phyloP scores from a whole-genome alignment of 1,140 invertebrate species.

The Musca vetustissima region DNA sequence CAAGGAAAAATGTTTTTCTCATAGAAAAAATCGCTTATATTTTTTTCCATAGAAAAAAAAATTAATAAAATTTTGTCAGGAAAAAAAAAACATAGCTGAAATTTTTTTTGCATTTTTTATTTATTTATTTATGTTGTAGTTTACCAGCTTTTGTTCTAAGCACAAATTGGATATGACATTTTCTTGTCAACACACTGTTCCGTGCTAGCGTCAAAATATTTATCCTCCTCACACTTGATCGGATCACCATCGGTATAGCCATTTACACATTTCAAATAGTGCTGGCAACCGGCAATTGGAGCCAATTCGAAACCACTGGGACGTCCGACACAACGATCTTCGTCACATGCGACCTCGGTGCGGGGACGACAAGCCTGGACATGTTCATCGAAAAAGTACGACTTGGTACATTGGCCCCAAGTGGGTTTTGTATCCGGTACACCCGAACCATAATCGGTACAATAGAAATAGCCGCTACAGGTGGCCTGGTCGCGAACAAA shows the following conservation, averaged over 20 bases:
- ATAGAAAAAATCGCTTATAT: too few species aligned
- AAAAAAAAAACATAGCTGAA: too few species aligned
- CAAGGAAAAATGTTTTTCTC: too few species aligned
- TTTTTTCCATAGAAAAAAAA: too few species aligned
- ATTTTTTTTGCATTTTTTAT: too few species aligned
- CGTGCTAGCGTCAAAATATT: neutral
- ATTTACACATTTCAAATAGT: slow-evolving; percentile 38
- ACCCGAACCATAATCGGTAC: slow-evolving; percentile 36
- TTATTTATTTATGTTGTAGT: too few species aligned
- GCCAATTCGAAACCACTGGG: slow-evolving; percentile 33
- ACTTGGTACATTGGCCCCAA: slow-evolving; percentile 30
- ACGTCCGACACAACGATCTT: slow-evolving; percentile 45
- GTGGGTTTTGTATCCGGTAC: slow-evolving; percentile 36
- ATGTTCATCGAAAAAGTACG: slow-evolving; percentile 37
- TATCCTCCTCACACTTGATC: slow-evolving; percentile 20
- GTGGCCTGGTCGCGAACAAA: slow-evolving; percentile 43
- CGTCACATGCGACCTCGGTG: slow-evolving; percentile 30
- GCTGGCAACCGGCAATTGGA: slow-evolving; percentile 33
- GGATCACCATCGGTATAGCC: slow-evolving; percentile 25
- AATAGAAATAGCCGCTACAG: slow-evolving; percentile 46
- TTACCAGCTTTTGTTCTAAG: neutral
- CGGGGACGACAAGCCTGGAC: slow-evolving; percentile 30
- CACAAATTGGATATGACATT: slow-evolving; percentile 5
- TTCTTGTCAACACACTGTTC: neutral
- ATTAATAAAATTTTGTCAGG: too few species aligned